These are phyloP conservation scores for Lasaia peninsularis DNA, from an alignment of 1,140 invertebrate genomes.

Conservation along the genomic window DNA sequence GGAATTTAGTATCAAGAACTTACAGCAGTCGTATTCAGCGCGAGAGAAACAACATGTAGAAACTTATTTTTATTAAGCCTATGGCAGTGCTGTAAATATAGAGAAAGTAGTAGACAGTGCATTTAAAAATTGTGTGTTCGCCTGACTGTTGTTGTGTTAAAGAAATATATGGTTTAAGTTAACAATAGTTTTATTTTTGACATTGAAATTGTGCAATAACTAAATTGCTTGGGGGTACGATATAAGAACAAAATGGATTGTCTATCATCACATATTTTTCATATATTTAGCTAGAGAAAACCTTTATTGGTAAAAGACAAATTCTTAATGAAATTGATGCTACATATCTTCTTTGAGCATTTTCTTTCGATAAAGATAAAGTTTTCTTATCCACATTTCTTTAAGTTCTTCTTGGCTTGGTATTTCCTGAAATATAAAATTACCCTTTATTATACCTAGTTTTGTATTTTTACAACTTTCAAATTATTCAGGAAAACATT, in stretches of 20 bases:
- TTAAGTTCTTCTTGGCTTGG: slow-evolving; percentile 64
- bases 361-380: slow-evolving; percentile 71
- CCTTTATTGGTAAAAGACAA: slow-evolving; percentile 10
- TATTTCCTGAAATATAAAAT: slow-evolving; percentile 53
- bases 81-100: slow-evolving; percentile 65
- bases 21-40: slow-evolving; percentile 89
- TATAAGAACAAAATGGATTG: no score
- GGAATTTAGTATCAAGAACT: slow-evolving; percentile 92
- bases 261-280: no score
- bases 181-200: slow-evolving; percentile 24
- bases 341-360: slow-evolving; percentile 64
- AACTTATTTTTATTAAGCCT: slow-evolving; percentile 30
- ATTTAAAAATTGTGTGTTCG: slow-evolving; percentile 58
- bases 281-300: no score
- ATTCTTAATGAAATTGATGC: slow-evolving; percentile 15
- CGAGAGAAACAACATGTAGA: slow-evolving; percentile 80
- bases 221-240: no score
- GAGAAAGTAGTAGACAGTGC: slow-evolving; percentile 55
- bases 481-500: no score
- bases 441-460: not conserved
- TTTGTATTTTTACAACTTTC: not conserved
- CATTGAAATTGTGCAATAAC: no score
- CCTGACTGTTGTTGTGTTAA: slow-evolving; percentile 54
- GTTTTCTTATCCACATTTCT: slow-evolving; percentile 74
- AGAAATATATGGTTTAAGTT: slow-evolving; percentile 68